These are phyloP conservation scores for Keiferia lycopersicella DNA, from an alignment of 2,888 invertebrate genomes.

Conservation along the genomic window DNA sequence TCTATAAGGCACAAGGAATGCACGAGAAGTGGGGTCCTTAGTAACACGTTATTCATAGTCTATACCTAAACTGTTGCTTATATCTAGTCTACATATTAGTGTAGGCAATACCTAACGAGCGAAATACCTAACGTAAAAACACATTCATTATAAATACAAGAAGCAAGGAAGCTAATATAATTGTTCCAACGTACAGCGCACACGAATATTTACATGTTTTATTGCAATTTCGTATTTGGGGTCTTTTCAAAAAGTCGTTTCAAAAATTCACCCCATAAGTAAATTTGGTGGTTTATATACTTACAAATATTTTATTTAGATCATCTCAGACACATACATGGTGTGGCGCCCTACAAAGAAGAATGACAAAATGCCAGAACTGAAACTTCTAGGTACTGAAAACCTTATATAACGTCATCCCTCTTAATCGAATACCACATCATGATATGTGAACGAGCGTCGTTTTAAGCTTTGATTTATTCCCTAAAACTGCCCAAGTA, in stretches of 20 bases:
- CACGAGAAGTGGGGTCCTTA: slow-evolving; percentile 50
- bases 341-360: neutral
- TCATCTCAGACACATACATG: neutral
- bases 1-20: slow-evolving; percentile 77
- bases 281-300: neutral
- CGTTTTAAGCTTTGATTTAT: neutral
- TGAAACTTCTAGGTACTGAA: neutral
- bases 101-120: neutral
- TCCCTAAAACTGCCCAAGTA: slow-evolving; percentile 23
- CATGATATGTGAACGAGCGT: neutral
- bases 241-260: slow-evolving; percentile 27
- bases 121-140: slow-evolving; percentile 1
- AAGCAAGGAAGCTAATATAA: neutral
- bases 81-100: neutral
- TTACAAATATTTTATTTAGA: neutral
- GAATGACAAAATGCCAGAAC: neutral
- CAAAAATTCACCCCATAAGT: neutral
- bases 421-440: neutral
- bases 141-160: slow-evolving; percentile 17
- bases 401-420: neutral
- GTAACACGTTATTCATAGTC: slow-evolving; percentile 6
- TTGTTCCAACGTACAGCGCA: slow-evolving; percentile 8
- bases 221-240: slow-evolving; percentile 35
- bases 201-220: slow-evolving; percentile 32
- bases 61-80: neutral